Percentiles rank a stretch among this genome's conserved stretches.
phyloP scores from a whole-genome alignment of 2,888 invertebrate species.

The Margaritifera margaritifera region DNA sequence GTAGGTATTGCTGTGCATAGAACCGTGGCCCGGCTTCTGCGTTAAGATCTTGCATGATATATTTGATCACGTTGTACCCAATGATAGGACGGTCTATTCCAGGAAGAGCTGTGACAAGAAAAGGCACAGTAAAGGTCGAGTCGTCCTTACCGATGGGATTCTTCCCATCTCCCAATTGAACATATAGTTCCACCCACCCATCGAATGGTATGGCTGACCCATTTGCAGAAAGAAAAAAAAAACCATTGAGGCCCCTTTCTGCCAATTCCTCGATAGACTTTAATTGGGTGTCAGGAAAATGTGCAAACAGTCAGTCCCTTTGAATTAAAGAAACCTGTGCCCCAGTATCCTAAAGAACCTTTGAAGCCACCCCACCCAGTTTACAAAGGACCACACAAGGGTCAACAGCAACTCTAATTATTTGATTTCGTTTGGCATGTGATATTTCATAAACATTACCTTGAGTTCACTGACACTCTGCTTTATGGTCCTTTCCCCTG shows the following conservation, averaged over 20 bases:
- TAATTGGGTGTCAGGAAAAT: slow-evolving; percentile 1
- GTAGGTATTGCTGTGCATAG: slow-evolving; percentile 2
- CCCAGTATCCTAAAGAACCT: slow-evolving; percentile 23
- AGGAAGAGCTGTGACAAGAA: slow-evolving; percentile 12
- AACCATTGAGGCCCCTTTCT: slow-evolving; percentile 1
- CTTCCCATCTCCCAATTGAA: slow-evolving; percentile 1
- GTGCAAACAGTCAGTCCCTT: slow-evolving; percentile 1
- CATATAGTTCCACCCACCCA: slow-evolving; percentile 11
- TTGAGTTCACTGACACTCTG: background rate
- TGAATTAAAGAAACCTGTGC: slow-evolving; percentile 22
- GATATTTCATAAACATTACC: background rate
- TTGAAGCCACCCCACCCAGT: background rate
- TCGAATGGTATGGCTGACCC: slow-evolving; percentile 10
- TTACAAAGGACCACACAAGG: slow-evolving; percentile 11
- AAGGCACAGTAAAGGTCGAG: slow-evolving; percentile 9
- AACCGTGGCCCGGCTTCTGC: background rate
- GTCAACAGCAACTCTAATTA: slow-evolving; percentile 11
- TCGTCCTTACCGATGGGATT: background rate
- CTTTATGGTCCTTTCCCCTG: background rate
- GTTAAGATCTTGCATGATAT: background rate
- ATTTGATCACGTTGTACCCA: slow-evolving; percentile 25
- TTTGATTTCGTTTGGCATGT: background rate
- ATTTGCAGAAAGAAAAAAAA: slow-evolving; percentile 12
- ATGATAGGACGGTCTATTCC: slow-evolving; percentile 13
- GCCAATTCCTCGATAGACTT: slow-evolving; percentile 8